Evolutionary conservation across 2,113 vertebrate genomes (phyloP).

Genomic region (Oreochromis tanganicae): DNA sequence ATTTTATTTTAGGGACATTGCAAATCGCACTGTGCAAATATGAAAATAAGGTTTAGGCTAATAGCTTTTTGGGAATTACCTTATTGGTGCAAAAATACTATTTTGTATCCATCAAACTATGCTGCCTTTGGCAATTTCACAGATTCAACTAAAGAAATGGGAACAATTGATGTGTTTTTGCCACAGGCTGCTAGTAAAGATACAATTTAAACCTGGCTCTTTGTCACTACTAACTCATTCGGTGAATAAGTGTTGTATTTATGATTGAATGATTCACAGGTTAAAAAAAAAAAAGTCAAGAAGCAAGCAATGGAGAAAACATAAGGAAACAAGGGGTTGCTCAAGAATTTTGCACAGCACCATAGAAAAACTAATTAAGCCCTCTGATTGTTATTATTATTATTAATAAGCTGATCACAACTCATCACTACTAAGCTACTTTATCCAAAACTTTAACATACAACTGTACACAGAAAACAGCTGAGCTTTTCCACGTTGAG

Average conservation of each 20-base stretch:
- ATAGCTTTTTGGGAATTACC: background rate
- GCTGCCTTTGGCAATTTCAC: background rate
- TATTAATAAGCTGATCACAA: background rate
- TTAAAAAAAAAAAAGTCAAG: background rate
- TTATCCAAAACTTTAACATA: background rate
- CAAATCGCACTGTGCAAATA: background rate
- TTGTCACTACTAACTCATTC: background rate
- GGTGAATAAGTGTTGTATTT: background rate
- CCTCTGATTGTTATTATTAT: background rate
- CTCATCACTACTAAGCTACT: background rate
- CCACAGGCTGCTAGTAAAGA: background rate
- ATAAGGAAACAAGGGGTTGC: background rate
- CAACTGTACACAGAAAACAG: background rate
- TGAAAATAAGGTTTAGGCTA: fast-evolving
- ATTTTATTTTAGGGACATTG: background rate
- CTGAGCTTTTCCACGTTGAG: background rate
- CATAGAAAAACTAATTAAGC: background rate
- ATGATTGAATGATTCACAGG: background rate
- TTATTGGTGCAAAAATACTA: background rate
- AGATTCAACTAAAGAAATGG: background rate
- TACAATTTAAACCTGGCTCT: background rate
- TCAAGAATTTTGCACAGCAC: fast-evolving
- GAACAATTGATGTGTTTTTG: background rate
- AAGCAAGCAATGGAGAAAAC: background rate
- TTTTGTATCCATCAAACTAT: background rate